These are phyloP conservation scores for Phyllotreta striolata DNA, from an alignment of 2,888 invertebrate species.

Conservation along the genomic window DNA sequence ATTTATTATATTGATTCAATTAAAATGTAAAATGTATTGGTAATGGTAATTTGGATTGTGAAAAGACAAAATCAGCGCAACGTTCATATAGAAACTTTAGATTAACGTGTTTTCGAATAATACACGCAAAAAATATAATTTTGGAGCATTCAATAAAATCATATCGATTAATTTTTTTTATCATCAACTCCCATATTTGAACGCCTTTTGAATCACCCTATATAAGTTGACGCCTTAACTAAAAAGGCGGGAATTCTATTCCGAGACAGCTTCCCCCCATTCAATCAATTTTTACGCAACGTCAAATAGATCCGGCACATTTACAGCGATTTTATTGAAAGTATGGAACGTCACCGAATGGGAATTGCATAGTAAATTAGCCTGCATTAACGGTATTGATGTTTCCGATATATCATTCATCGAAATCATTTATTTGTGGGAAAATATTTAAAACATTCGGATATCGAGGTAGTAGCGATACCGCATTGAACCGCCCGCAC, in stretches of 20 bases:
- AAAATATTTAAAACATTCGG: constrained; percentile 18
- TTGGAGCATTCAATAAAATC: too few species aligned
- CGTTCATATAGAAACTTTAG: not conserved
- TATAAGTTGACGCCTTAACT: constrained; percentile 3
- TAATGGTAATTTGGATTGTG: too few species aligned
- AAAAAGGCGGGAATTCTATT: constrained; percentile 27
- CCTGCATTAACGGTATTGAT: not conserved
- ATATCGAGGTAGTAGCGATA: constrained; percentile 14
- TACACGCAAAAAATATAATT: too few species aligned
- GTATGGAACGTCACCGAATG: constrained; percentile 23
- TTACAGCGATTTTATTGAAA: constrained; percentile 26
- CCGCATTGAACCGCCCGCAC: constrained; percentile 33
- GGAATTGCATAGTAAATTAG: not conserved
- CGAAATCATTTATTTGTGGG: constrained; percentile 10
- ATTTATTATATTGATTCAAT: too few species aligned
- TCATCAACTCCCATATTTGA: too few species aligned
- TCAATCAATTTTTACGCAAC: constrained; percentile 13
- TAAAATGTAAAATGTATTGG: constrained; percentile 18
- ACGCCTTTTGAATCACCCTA: constrained; percentile 13
- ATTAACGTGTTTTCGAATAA: constrained; percentile 6
- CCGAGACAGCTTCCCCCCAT: constrained; percentile 5
- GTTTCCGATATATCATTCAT: constrained; percentile 1
- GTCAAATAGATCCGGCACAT: constrained; percentile 18
- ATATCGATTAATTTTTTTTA: too few species aligned
- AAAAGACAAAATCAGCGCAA: too few species aligned